Evolutionary conservation across 1,140 invertebrate species (phyloP), one percentile per base, ranked within the genome.

Genomic region (Scaptomyza graminum): DNA sequence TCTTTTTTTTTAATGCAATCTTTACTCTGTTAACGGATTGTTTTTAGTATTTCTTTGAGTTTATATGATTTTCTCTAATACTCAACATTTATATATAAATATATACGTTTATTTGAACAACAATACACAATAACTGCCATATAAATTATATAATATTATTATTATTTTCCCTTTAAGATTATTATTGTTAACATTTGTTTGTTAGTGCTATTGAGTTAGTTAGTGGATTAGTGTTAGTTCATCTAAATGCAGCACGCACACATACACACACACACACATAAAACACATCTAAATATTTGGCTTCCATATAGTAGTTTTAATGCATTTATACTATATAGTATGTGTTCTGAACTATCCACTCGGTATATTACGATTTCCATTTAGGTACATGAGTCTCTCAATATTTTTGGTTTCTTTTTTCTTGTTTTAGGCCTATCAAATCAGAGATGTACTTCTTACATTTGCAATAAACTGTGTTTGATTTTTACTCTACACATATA

Each of bases 371-470:
- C 18, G 2, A 70, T 55, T 83, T 83, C 68, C 76, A 71, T 79
- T 88, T 80, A 89, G 84, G 84, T 89, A 89, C 84, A 85, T 89
- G 79, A 89, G 84, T 89, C 84, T 89, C 84, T 89, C 84, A 73
- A 84, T 87, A 5, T 31, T 31, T 31, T 0, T 2, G 2, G 2
- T 28, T 5, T 2, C 5, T 25, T 25, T 25, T 78, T 39, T 63
- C 12, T 41, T n/a, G 3, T 41, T 41, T 64, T 70, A 77, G 67
- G 41, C 63, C 62, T 72, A 72, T 66, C 54, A 76, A 65, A 84
- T 74, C 69, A 61, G 59, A 67, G 56, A 65, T 55, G 51, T 61
- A 63, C 18, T 3, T 22, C 18, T 79, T 51, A 68, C 60, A 84
- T 55, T 62, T 72, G 68, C 43, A 76, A 57, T 31, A 41, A 62